Evolutionary conservation across 92 coral and sea anemone genomes (phyloP).

Genomic region (Bergia puertoricense): DNA sequence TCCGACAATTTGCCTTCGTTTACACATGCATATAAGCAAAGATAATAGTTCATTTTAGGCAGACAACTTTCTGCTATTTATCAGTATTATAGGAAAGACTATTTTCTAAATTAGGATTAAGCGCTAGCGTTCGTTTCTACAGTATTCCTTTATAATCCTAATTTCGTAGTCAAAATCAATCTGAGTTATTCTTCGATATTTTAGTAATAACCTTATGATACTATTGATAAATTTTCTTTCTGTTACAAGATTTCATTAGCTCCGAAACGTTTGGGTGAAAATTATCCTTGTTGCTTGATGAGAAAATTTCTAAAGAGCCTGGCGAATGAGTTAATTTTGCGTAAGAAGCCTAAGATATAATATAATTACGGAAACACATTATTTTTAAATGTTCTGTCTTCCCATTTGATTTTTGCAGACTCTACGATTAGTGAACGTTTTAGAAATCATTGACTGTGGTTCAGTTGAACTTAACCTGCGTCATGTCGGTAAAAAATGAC

Average conservation of each 20-base stretch:
- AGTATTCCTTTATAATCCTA: neutral
- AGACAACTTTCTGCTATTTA: neutral
- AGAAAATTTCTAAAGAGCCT: neutral
- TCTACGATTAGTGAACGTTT: neutral
- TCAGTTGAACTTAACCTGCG: too few species aligned
- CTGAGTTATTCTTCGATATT: neutral
- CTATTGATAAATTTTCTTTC: too few species aligned
- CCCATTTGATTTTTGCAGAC: neutral
- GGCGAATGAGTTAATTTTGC: neutral
- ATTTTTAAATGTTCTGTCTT: neutral
- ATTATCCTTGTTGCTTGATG: neutral
- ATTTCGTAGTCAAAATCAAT: neutral
- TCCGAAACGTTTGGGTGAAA: too few species aligned
- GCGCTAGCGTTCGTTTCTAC: neutral
- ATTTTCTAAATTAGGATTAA: neutral
- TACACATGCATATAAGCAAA: neutral
- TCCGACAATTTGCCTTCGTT: conserved; percentile 21
- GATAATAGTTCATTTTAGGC: neutral
- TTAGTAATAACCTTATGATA: neutral
- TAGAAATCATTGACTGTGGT: neutral
- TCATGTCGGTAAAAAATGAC: neutral
- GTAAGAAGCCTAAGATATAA: too few species aligned
- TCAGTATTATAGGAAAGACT: neutral
- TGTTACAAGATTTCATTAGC: too few species aligned
- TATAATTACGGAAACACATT: neutral